Percentiles rank a stretch among this genome's conserved stretches.
Conservation (phyloP, 1,140 invertebrate genomes). For the Dryas iulia region DNA sequence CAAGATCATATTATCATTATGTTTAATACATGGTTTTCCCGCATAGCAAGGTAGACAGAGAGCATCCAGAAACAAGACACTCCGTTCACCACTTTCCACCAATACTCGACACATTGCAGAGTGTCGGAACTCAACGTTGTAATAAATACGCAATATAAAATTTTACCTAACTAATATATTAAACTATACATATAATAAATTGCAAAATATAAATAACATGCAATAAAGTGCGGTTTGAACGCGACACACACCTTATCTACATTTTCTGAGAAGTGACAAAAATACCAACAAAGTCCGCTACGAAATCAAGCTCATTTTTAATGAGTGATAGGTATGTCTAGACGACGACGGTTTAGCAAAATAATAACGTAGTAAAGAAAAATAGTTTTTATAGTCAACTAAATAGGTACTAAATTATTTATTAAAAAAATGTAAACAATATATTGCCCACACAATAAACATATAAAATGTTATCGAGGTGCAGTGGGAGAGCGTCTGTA, state of each 20-base stretch:
- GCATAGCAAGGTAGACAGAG: too few relatives aligned
- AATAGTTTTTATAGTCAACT: not conserved
- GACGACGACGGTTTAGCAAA: constrained; percentile 22
- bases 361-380: not conserved
- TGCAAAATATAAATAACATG: not conserved
- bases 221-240: constrained; percentile 15
- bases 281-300: constrained; percentile 36
- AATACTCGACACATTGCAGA: too few relatives aligned
- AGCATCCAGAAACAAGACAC: too few relatives aligned
- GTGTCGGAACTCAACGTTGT: too few relatives aligned
- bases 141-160: too few relatives aligned
- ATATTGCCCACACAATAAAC: not conserved
- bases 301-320: constrained; percentile 37
- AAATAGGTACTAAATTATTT: constrained; percentile 8
- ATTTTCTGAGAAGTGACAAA: constrained; percentile 56
- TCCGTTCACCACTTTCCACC: too few relatives aligned
- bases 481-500: too few relatives aligned
- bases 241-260: constrained; percentile 46
- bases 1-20: too few relatives aligned
- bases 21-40: too few relatives aligned
- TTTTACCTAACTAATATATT: too few relatives aligned
- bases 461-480: too few relatives aligned
- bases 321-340: constrained; percentile 33
- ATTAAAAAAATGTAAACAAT: not conserved
- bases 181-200: too few relatives aligned